Conservation (phyloP, 2,113 vertebrate genomes). For the Petromus typicus region DNA sequence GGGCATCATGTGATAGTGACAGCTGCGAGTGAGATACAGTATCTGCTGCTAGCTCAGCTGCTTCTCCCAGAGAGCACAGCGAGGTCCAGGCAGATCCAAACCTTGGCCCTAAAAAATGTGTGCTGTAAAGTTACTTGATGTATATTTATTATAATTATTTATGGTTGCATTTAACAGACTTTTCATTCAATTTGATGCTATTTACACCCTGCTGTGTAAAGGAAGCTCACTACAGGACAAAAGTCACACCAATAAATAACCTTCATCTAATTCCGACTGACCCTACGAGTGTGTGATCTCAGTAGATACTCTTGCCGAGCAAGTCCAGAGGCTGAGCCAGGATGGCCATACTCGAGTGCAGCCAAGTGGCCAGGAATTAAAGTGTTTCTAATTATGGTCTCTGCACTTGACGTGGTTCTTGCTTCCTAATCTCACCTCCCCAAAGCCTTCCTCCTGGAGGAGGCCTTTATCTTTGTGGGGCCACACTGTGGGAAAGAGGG, state of each 20-base stretch:
- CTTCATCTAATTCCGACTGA: slow-evolving; percentile 77
- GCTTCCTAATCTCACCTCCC: not conserved
- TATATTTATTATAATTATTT: slow-evolving; percentile 99
- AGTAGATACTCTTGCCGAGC: not conserved
- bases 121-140: slow-evolving; percentile 95
- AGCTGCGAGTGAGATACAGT: slow-evolving; percentile 71
- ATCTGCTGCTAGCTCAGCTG: slow-evolving; percentile 88
- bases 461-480: not conserved
- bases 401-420: slow-evolving; percentile 62
- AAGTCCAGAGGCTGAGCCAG: slow-evolving; percentile 54
- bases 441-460: no score
- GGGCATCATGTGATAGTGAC: slow-evolving; percentile 70
- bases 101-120: slow-evolving; percentile 87
- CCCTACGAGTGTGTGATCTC: slow-evolving; percentile 56
- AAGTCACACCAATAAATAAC: slow-evolving; percentile 91
- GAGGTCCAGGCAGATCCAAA: slow-evolving; percentile 83
- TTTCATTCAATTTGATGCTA: slow-evolving; percentile 85
- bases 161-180: slow-evolving; percentile 97
- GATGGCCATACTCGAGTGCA: not conserved
- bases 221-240: slow-evolving; percentile 89
- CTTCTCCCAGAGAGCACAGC: slow-evolving; percentile 80
- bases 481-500: not conserved
- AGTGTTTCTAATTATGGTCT: slow-evolving; percentile 79
- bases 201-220: slow-evolving; percentile 93
- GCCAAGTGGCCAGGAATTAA: slow-evolving; percentile 73